These are phyloP conservation scores for Elaphurus davidianus DNA, from an alignment of 2,113 vertebrate genomes.

Conservation along the genomic window DNA sequence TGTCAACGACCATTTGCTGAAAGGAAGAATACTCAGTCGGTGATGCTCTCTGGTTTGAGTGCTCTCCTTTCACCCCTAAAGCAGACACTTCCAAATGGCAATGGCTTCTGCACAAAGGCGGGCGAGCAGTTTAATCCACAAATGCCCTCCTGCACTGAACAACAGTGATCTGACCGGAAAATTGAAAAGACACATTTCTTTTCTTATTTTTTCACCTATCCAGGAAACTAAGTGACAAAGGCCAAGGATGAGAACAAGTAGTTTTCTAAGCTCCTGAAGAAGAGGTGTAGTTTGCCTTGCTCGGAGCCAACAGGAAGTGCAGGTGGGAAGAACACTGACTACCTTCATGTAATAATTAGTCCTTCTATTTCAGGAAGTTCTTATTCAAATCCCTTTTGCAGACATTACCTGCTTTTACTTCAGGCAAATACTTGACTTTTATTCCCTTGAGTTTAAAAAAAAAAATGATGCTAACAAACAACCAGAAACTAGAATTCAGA, in stretches of 20 bases:
- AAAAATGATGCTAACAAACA: not conserved
- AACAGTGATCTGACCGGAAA: not conserved
- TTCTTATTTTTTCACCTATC: not conserved
- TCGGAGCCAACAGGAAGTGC: not conserved
- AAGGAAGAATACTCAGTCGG: not conserved
- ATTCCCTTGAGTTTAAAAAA: not conserved
- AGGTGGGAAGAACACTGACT: not conserved
- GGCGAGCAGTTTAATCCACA: not conserved
- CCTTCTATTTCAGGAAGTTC: not conserved
- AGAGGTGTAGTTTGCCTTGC: not conserved
- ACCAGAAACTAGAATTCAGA: not conserved
- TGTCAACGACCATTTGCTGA: not conserved
- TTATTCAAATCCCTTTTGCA: not conserved
- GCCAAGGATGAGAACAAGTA: constrained; percentile 4
- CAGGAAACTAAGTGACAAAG: not conserved
- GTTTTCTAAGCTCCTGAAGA: not conserved
- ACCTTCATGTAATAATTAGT: not conserved
- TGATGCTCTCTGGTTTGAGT: not conserved
- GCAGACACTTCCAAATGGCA: not conserved
- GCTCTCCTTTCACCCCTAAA: not conserved
- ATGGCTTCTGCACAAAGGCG: not conserved
- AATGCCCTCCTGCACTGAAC: not conserved
- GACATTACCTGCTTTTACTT: not conserved
- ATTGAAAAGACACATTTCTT: not conserved
- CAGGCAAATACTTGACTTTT: constrained; percentile 17